Evolutionary conservation across 2,888 invertebrate genomes (phyloP), one percentile per base, ranked within the genome.

Genomic region (Drosophila siamana): DNA sequence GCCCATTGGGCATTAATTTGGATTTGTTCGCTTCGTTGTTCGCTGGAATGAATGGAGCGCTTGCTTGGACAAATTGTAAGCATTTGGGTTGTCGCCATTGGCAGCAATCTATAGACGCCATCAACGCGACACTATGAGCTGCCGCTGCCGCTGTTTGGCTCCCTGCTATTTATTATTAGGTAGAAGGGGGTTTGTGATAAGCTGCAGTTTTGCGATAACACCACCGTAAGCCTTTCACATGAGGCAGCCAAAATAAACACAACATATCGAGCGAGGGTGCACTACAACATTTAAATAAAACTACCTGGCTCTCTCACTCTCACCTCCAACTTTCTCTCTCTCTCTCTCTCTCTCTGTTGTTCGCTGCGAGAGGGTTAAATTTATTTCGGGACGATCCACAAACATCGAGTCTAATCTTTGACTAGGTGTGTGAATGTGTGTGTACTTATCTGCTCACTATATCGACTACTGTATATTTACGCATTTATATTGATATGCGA

Each of bases 381-480:
- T 30, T 40, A 44, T 59, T 38, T 38, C 36, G 36, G 64, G 50
- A 11, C 38, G 40, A 40, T 26, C 24, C 11, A 7, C 24, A 15
- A 11, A 24, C 52, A 19, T 19, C 19, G 8, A 9, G 44, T 30
- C 52, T 16, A 41, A 46, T 43, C 50, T 57, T 16, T 47, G 46
- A 46, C 38, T 38, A 33, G 11, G 47, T 38, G n/a, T 9, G 24
- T 43, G 22, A n/a, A n/a, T 11, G 30, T 57, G n/a, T 55, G 28
- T 43, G 22, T 41, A 4, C 22, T 69, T 88, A 86, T 83, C 87
- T 78, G 66, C 47, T 38, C 63, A 76, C 67, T 70, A 88, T 86
- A 84, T 82, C 82, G 87, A 86, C 90, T 90, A 90, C 90, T 83
- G 90, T 90, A 88, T 90, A 86, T 90, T 87, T 88, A 79, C 82